phyloP scores from a whole-genome alignment of 2,113 vertebrate species.

The Labrus mixtus region DNA sequence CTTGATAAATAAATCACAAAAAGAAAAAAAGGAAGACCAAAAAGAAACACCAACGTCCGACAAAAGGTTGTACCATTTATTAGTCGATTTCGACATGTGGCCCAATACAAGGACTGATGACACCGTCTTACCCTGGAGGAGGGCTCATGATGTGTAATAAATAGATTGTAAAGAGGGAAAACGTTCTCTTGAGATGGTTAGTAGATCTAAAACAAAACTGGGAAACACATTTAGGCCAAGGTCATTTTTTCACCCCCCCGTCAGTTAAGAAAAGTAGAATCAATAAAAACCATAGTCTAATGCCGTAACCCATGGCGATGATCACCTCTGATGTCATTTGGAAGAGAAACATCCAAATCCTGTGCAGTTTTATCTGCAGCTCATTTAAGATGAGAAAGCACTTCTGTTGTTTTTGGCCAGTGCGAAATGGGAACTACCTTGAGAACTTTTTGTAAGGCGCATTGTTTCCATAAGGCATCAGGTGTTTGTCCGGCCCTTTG shows the following conservation, averaged over 20 bases:
- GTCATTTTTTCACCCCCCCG: not conserved
- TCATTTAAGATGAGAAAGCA: not conserved
- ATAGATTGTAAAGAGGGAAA: conserved; percentile 59
- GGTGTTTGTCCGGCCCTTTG: conserved; percentile 4
- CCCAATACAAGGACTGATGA: conserved; percentile 49
- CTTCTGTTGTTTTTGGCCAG: not conserved
- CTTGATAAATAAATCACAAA: too few relatives aligned
- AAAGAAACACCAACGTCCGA: not conserved
- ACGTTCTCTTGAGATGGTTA: conserved; percentile 51
- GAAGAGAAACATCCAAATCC: not conserved
- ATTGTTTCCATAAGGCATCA: conserved; percentile 16
- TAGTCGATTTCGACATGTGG: conserved; percentile 48
- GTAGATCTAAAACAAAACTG: conserved; percentile 48
- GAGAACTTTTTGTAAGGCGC: not conserved
- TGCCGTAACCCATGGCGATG: conserved; percentile 6
- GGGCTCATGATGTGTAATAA: conserved; percentile 70
- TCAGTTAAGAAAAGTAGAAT: conserved; percentile 5
- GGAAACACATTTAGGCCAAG: conserved; percentile 4
- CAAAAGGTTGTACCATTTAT: conserved; percentile 61
- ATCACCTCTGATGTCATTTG: not conserved
- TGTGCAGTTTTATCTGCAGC: not conserved
- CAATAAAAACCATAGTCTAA: not conserved
- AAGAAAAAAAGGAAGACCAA: too few relatives aligned
- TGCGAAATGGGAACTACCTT: not conserved
- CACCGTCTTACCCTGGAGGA: conserved; percentile 57